These are phyloP conservation scores for Rhagologus leucostigma DNA, from an alignment of 2,113 vertebrate species.

Conservation along the genomic window DNA sequence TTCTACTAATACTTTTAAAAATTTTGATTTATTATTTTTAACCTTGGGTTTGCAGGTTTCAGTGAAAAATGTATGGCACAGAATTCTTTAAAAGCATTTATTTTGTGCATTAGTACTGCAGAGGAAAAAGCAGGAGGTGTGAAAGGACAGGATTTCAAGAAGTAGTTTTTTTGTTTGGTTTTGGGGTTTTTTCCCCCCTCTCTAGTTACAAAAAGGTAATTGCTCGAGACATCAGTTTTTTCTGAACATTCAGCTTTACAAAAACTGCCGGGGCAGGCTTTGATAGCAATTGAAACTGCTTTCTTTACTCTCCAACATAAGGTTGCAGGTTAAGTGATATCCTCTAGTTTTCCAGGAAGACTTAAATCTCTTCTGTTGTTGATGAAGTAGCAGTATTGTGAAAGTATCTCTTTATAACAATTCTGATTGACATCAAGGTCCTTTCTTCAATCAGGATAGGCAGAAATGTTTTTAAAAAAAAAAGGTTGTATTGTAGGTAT, in stretches of 20 bases:
- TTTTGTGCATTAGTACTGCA: not conserved
- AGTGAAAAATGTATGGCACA: not conserved
- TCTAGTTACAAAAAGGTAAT: not conserved
- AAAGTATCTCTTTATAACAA: not conserved
- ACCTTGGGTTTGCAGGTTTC: not conserved
- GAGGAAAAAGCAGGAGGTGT: not conserved
- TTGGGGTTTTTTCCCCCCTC: accelerated
- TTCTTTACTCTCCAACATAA: not conserved
- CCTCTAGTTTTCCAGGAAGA: not conserved
- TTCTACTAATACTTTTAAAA: not conserved
- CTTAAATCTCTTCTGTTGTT: not conserved
- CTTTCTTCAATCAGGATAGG: not conserved
- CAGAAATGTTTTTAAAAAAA: not conserved
- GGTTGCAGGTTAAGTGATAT: not conserved
- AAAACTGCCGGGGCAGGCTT: not conserved
- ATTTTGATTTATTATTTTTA: not conserved
- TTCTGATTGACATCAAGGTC: not conserved
- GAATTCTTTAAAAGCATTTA: not conserved
- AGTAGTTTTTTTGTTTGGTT: not conserved
- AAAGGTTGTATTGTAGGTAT: not conserved
- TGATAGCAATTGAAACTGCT: not conserved
- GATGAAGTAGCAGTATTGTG: not conserved
- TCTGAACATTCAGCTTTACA: not conserved
- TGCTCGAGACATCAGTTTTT: not conserved
- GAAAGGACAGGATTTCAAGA: not conserved